Conservation (phyloP, 2,888 invertebrate genomes). For the Acanthoscelides obtectus region DNA sequence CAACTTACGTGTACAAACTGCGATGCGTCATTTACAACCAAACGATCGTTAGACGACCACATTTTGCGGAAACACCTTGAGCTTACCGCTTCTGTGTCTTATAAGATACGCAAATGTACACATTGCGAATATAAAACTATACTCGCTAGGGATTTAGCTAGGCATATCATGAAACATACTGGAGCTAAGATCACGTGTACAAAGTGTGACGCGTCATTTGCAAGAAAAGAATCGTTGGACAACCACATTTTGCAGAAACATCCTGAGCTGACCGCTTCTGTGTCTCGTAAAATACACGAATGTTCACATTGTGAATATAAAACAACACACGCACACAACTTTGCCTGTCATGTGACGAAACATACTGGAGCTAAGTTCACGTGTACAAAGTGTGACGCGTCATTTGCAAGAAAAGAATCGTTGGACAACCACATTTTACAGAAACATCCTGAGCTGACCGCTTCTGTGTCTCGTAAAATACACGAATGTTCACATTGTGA, state of each 20-base stretch:
- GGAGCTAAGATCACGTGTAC: too few species aligned
- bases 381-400: too few species aligned
- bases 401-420: too few species aligned
- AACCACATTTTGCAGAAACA: background rate
- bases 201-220: too few species aligned
- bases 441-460: too few species aligned
- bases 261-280: background rate
- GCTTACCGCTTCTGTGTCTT: background rate
- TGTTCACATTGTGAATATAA: background rate
- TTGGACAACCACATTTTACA: too few species aligned
- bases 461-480: too few species aligned
- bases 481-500: too few species aligned
- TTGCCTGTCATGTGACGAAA: background rate
- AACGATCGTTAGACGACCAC: background rate
- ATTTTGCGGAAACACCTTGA: background rate
- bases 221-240: background rate
- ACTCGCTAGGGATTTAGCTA: too few species aligned
- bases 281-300: background rate
- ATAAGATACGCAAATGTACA: background rate
- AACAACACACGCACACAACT: background rate
- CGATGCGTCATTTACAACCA: background rate
- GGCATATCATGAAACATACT: too few species aligned
- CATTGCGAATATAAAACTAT: background rate
- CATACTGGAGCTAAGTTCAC: background rate
- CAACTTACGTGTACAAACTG: background rate